Conservation (phyloP, 2,888 invertebrate species). For the Diarsia brunnea region DNA sequence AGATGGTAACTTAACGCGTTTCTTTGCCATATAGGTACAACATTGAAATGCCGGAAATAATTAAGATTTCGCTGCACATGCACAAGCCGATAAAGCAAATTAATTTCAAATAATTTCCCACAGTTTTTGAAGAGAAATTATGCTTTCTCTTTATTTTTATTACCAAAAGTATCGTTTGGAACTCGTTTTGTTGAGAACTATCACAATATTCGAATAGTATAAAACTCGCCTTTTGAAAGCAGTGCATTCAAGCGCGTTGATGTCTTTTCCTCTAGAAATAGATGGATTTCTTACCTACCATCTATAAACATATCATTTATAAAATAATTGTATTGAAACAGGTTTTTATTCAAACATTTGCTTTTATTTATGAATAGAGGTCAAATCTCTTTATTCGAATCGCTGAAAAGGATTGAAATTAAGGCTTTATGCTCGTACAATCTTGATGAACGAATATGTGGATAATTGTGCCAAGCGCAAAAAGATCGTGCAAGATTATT, state of each 20-base stretch:
- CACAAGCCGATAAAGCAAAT: slow-evolving; percentile 12
- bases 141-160: slow-evolving; percentile 38
- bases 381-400: slow-evolving; percentile 13
- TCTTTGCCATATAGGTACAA: background rate
- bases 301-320: slow-evolving; percentile 12
- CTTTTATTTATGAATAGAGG: slow-evolving; percentile 19
- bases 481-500: slow-evolving; percentile 16
- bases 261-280: slow-evolving; percentile 50
- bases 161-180: slow-evolving; percentile 10
- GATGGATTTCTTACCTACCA: background rate
- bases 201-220: slow-evolving; percentile 16
- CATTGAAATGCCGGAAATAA: background rate
- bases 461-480: slow-evolving; percentile 10
- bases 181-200: slow-evolving; percentile 16
- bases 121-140: slow-evolving; percentile 18
- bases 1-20: background rate
- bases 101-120: slow-evolving; percentile 19
- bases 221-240: background rate
- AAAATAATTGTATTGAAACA: slow-evolving; percentile 7
- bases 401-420: slow-evolving; percentile 27
- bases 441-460: slow-evolving; percentile 37
- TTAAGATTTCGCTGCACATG: slow-evolving; percentile 5
- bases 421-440: slow-evolving; percentile 18
- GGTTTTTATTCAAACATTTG: slow-evolving; percentile 18
- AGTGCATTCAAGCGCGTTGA: slow-evolving; percentile 43